These are phyloP conservation scores for Cliona cf. orientalis DNA, from an alignment of 37 sponge, comb jelly and placozoan species.

Conservation along the genomic window DNA sequence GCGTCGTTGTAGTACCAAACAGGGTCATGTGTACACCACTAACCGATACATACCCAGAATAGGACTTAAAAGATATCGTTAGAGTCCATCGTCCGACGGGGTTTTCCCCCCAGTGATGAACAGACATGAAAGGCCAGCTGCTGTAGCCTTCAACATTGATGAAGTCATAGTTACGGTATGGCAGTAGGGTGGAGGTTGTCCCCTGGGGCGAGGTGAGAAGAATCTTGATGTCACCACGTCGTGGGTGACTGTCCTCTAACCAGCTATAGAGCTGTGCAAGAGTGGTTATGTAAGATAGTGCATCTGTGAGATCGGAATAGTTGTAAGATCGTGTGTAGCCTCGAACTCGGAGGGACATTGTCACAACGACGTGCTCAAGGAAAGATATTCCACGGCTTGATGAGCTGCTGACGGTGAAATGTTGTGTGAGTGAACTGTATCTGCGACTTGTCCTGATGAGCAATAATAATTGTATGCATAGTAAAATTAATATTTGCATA, in stretches of 20 bases:
- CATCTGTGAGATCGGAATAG: no score
- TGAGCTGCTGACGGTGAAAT: conserved; percentile 11
- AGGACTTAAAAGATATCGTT: conserved; percentile 35
- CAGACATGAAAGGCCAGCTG: conserved; percentile 89
- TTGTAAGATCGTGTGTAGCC: no score
- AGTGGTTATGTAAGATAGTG: no score
- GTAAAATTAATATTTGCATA: no score
- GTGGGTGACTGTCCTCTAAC: conserved; percentile 15
- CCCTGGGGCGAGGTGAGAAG: conserved; percentile 74
- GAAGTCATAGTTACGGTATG: conserved; percentile 60
- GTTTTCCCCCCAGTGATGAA: conserved; percentile 85
- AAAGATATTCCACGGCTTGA: conserved; percentile 29
- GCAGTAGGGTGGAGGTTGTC: conserved; percentile 74
- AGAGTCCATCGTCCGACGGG: conserved; percentile 75
- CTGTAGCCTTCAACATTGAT: conserved; percentile 51
- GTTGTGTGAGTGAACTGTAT: no score
- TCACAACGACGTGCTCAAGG: conserved; percentile 77
- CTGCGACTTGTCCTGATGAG: no score
- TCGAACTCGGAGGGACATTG: conserved; percentile 26
- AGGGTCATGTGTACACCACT: conserved; percentile 15
- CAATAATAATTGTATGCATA: no score
- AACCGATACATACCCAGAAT: conserved; percentile 23
- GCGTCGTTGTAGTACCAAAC: conserved; percentile 49
- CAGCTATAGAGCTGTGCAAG: no score
- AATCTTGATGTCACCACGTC: conserved; percentile 74